Percentiles rank a stretch among this genome's conserved stretches.
Conservation (phyloP, 1,140 invertebrate genomes). For the Notospermus geniculatus region DNA sequence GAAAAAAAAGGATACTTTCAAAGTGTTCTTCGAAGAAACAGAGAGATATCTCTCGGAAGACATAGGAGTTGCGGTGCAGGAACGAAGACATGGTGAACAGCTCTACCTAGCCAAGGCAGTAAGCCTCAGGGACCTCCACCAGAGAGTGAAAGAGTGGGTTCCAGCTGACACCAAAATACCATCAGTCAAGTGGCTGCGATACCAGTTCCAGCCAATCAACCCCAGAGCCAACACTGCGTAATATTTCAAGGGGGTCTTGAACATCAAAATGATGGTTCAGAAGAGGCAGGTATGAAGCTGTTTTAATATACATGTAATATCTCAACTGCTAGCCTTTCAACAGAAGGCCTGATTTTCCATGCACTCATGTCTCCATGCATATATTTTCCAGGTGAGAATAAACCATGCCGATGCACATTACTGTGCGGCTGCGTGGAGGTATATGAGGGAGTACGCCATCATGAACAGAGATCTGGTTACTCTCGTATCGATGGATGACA, state of each 20-base stretch:
- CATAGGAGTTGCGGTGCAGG: not conserved
- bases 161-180: slow-evolving; percentile 6
- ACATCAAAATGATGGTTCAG: slow-evolving; percentile 10
- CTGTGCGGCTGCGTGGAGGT: slow-evolving; percentile 23
- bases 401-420: slow-evolving; percentile 28
- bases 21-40: slow-evolving; percentile 3
- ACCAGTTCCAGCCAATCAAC: slow-evolving; percentile 10
- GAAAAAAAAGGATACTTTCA: not conserved
- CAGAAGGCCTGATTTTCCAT: too few species aligned
- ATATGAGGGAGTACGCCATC: slow-evolving; percentile 25
- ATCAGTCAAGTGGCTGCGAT: slow-evolving; percentile 8
- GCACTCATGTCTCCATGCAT: not conserved
- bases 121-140: not conserved
- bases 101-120: slow-evolving; percentile 1
- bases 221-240: slow-evolving; percentile 2
- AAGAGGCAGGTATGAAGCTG: not conserved
- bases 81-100: slow-evolving; percentile 5
- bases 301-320: not conserved
- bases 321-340: too few species aligned
- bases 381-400: not conserved
- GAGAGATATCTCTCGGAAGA: slow-evolving; percentile 7
- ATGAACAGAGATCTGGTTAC: slow-evolving; percentile 10
- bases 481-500: slow-evolving; percentile 29
- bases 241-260: slow-evolving; percentile 8
- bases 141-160: not conserved